Evolutionary conservation across 2,888 invertebrate species (phyloP).

Genomic region (Ptychoptera contaminata): DNA sequence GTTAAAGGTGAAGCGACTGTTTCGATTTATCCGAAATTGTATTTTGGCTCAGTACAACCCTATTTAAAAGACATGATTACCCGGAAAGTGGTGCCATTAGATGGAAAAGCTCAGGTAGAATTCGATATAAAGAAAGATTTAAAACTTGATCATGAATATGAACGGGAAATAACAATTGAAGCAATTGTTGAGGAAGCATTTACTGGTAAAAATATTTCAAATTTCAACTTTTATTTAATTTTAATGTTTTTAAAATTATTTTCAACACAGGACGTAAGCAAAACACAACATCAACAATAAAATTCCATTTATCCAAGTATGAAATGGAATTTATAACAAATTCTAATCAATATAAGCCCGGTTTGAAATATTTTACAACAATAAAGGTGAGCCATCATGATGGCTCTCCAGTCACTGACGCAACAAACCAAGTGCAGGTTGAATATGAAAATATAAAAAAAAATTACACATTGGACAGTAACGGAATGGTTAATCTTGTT

Average conservation of each 20-base stretch:
- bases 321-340: conserved; percentile 61
- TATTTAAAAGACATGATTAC: conserved; percentile 32
- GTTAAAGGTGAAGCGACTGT: conserved; percentile 76
- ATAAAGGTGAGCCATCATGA: conserved; percentile 57
- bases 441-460: conserved; percentile 6
- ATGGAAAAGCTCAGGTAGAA: conserved; percentile 50
- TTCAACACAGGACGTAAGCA: conserved; percentile 54
- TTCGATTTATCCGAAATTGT: conserved; percentile 68
- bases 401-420: conserved; percentile 44
- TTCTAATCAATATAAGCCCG: conserved; percentile 79
- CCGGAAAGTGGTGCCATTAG: conserved; percentile 52
- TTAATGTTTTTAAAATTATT: conserved; percentile 24
- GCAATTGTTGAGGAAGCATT: conserved; percentile 82
- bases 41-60: conserved; percentile 33
- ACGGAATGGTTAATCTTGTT: conserved; percentile 39
- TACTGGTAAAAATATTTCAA: too few relatives aligned
- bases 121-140: conserved; percentile 62
- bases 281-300: conserved; percentile 55
- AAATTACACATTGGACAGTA: conserved; percentile 34
- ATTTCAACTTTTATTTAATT: too few relatives aligned
- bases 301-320: conserved; percentile 62
- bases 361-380: conserved; percentile 45
- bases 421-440: conserved; percentile 34
- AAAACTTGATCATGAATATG: conserved; percentile 67
- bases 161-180: conserved; percentile 66